These are phyloP conservation scores for Caprella mutica DNA, from an alignment of 2,888 invertebrate genomes.

Conservation along the genomic window DNA sequence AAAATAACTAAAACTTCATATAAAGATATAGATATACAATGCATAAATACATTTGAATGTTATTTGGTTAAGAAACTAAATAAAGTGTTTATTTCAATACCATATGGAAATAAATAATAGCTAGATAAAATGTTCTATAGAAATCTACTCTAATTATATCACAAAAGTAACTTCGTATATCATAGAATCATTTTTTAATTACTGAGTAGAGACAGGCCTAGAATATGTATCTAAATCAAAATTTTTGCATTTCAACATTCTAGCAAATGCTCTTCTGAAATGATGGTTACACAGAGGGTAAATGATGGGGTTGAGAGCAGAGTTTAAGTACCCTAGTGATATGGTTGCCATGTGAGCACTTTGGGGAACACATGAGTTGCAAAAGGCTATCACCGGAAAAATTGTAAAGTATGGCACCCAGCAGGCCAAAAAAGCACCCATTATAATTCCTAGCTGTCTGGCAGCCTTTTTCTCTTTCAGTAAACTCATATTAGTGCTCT, in stretches of 20 bases:
- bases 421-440: constrained; percentile 49
- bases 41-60: too few relatives aligned
- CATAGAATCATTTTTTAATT: too few relatives aligned
- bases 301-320: constrained; percentile 45
- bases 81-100: too few relatives aligned
- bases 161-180: too few relatives aligned
- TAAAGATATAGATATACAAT: too few relatives aligned
- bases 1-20: too few relatives aligned
- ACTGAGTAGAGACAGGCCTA: too few relatives aligned
- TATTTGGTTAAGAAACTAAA: too few relatives aligned
- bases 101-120: too few relatives aligned
- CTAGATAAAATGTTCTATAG: too few relatives aligned
- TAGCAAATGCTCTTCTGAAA: constrained; percentile 42
- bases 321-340: constrained; percentile 47
- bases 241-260: constrained; percentile 37
- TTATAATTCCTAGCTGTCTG: constrained; percentile 49
- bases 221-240: too few relatives aligned
- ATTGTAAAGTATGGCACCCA: constrained; percentile 51
- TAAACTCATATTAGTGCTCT: neutral
- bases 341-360: constrained; percentile 43
- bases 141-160: too few relatives aligned
- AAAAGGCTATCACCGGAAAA: constrained; percentile 48
- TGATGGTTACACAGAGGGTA: constrained; percentile 46
- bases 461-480: constrained; percentile 44
- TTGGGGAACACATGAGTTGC: constrained; percentile 42